phyloP scores from a whole-genome alignment of 2,113 vertebrate species.

The Megaptera novaeangliae region DNA sequence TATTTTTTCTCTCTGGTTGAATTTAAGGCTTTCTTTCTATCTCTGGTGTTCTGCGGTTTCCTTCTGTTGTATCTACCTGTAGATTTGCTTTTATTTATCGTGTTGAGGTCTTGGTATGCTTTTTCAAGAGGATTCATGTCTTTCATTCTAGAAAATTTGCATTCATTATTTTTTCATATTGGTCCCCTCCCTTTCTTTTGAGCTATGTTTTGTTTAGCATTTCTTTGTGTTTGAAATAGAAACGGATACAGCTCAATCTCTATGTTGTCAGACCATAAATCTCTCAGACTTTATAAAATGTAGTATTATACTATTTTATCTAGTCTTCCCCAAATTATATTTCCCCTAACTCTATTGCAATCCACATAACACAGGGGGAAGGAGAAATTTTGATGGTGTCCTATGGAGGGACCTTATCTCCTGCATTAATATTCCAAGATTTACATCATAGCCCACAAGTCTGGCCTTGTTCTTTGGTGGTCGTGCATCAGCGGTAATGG shows the following conservation, averaged over 20 bases:
- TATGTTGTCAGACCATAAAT: neutral
- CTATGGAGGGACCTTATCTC: neutral
- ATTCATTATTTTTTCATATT: neutral
- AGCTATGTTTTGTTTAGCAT: neutral
- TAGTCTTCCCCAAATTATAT: neutral
- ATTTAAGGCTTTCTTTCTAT: neutral
- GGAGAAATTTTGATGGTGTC: neutral
- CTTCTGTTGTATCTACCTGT: neutral
- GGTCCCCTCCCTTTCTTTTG: neutral
- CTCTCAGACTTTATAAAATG: conserved; percentile 17
- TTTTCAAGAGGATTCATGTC: neutral
- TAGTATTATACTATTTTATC: neutral
- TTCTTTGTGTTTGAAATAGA: conserved; percentile 4
- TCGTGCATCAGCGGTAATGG: neutral
- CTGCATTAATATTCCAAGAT: neutral
- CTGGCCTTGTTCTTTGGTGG: neutral
- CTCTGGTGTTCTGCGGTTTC: neutral
- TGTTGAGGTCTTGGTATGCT: neutral
- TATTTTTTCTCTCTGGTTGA: neutral
- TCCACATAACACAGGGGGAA: neutral
- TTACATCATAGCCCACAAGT: neutral
- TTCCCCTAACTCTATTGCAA: neutral
- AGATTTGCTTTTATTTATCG: conserved; percentile 7
- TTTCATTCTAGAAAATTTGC: neutral
- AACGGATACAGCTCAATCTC: neutral